A percentile compares a stretch with the other conserved stretches of the same genome.
Conservation (phyloP, 2,888 invertebrate genomes). For the Tinea pellionella region DNA sequence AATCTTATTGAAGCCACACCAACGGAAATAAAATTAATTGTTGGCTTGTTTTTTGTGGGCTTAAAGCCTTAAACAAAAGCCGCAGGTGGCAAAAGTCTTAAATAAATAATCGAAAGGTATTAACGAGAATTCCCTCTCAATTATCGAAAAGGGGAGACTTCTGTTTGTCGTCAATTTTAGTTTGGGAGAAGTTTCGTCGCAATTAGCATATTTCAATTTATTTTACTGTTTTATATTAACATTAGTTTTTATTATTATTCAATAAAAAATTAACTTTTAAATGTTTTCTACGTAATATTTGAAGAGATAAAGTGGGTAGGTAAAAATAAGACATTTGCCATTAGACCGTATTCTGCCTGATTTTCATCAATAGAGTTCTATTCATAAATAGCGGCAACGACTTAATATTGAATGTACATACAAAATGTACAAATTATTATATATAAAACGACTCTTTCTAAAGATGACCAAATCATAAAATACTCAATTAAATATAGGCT, state of each 20-base stretch:
- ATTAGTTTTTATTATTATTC: background rate
- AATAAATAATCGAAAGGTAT: constrained; percentile 52
- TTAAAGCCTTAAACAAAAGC: constrained; percentile 23
- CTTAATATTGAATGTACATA: too few species aligned
- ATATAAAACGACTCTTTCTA: too few species aligned
- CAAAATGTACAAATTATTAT: too few species aligned
- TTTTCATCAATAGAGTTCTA: too few species aligned
- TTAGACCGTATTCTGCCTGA: too few species aligned
- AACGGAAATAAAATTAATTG: constrained; percentile 24
- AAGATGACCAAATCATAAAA: too few species aligned
- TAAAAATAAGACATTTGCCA: too few species aligned
- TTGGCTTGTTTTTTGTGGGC: constrained; percentile 36
- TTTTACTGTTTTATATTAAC: background rate
- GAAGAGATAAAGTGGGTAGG: too few species aligned
- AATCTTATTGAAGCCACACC: too few species aligned
- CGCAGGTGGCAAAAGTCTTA: constrained; percentile 58
- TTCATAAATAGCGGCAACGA: too few species aligned
- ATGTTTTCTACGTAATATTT: background rate
- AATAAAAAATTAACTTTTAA: background rate
- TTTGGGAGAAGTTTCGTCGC: background rate
- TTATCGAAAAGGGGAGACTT: constrained; percentile 32
- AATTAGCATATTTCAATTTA: background rate
- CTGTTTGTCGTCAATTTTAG: constrained; percentile 2
- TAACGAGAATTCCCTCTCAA: constrained; percentile 36
- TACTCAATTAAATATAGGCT: too few species aligned